Base-by-base conservation (phyloP, 2,888 invertebrate genomes). In the Standfussiana lucernea region DNA sequence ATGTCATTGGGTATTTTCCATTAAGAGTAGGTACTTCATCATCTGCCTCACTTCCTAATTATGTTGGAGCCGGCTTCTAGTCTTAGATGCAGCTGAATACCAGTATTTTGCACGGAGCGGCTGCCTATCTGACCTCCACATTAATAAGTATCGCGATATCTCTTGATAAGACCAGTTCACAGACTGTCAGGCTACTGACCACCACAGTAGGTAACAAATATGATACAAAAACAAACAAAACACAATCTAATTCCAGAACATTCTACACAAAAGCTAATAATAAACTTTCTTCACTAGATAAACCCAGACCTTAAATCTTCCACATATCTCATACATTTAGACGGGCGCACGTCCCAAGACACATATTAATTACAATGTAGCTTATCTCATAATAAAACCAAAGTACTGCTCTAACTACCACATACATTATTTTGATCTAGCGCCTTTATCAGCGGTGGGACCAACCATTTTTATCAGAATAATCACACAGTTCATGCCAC, bases 401-500 rank as follows among this genome's bases (percentile, higher is more conserved):
- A 86, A 86, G 80, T 86, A 84, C 82, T 80, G 65, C 42, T 66
- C 65, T 84, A 87, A 84, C 86, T 82, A 79, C 79, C 86, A 81
- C 78, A 86, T 86, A 82, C 76, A 77, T 87, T 85, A 87, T 79
- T 82, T 87, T 85, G 80, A 84, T 84, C 77, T 77, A 85, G 77
- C 81, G 70, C 69, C 83, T 72, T 86, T 88, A 86, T 88, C 85
- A 83, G 70, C 53, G 47, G 73, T 64, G 69, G 65, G 67, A 80
- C 69, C 74, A 61, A 72, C 35, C 15, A 65, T 76, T 73, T 79
- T 88, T 88, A 87, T 82, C 88, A 90, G 90, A 91, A 91, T 90
- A 90, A 89, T 91, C 93, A 87, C 89, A 91, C 85, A 90, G 82
- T 91, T 92, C 87, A 93, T 89, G 89, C 90, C 89, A 84, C 87